Evolutionary conservation across 1,140 invertebrate species (phyloP).

Genomic region (Procambarus clarkii): DNA sequence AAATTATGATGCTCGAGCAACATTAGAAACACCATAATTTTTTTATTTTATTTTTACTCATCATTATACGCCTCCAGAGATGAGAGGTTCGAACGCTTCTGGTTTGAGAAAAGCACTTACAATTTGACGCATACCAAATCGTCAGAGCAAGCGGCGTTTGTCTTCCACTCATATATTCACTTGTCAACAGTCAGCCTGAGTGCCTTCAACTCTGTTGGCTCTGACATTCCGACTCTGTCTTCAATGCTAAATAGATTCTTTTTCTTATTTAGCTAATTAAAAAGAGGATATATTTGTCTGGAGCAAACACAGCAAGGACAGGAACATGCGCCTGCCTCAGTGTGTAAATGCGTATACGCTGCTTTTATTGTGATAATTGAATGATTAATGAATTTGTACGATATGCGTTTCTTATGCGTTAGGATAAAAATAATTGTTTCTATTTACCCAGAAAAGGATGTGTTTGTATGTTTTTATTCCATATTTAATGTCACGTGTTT

Average conservation of each 20-base stretch:
- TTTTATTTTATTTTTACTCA: too few species aligned
- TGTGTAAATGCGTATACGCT: not conserved
- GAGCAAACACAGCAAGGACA: not conserved
- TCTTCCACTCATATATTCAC: not conserved
- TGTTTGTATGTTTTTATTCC: too few species aligned
- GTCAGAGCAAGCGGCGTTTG: too few species aligned
- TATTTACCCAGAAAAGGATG: too few species aligned
- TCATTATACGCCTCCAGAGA: too few species aligned
- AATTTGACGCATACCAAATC: too few species aligned
- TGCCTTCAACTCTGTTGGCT: not conserved
- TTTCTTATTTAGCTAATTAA: not conserved
- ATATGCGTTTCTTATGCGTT: too few species aligned
- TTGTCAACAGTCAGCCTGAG: not conserved
- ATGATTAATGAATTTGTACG: not conserved
- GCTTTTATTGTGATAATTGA: not conserved
- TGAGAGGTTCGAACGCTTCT: too few species aligned
- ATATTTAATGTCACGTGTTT: not conserved
- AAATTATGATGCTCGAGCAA: too few species aligned
- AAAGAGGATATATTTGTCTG: constrained; percentile 2
- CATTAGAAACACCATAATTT: too few species aligned
- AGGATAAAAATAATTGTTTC: too few species aligned
- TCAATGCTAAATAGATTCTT: not conserved
- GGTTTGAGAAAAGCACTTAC: too few species aligned
- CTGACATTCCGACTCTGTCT: not conserved
- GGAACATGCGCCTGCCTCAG: not conserved